Evolutionary conservation across 2,888 invertebrate species (phyloP).

Genomic region (Eristalis tenax): DNA sequence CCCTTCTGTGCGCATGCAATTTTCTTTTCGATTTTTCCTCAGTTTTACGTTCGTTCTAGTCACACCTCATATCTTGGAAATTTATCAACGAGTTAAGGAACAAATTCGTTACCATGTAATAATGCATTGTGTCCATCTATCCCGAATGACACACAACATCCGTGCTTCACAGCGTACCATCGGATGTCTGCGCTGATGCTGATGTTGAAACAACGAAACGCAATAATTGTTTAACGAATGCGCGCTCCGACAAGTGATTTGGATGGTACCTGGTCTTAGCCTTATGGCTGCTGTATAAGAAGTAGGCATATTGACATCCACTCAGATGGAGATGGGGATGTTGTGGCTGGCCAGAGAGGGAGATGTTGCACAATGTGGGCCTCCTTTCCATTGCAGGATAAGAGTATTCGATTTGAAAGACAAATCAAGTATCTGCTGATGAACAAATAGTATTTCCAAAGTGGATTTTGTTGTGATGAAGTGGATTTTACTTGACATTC

Average conservation of each 20-base stretch:
- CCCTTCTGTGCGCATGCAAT: conserved; percentile 51
- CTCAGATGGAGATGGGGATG: conserved; percentile 13
- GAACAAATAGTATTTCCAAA: conserved; percentile 44
- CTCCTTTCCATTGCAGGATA: conserved; percentile 27
- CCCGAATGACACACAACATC: conserved; percentile 1
- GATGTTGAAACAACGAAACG: conserved; percentile 58
- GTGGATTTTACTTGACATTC: not conserved
- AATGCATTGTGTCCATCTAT: conserved; percentile 57
- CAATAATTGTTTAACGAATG: conserved; percentile 68
- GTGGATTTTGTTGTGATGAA: not conserved
- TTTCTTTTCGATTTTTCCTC: conserved; percentile 9
- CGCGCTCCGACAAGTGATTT: conserved; percentile 49
- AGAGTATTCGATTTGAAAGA: conserved; percentile 34
- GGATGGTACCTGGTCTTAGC: conserved; percentile 14
- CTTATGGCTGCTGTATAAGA: conserved; percentile 34
- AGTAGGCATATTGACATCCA: conserved; percentile 57
- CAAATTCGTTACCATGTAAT: conserved; percentile 66
- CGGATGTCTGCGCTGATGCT: not conserved
- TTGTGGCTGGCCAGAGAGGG: not conserved
- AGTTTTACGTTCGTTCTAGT: conserved; percentile 49
- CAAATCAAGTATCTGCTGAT: conserved; percentile 41
- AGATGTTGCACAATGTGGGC: conserved; percentile 21
- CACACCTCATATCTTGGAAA: conserved; percentile 69
- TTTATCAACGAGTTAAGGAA: conserved; percentile 64
- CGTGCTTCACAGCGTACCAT: conserved; percentile 7